Percentiles rank a stretch among this genome's conserved stretches.
Conservation (phyloP, 2,797 vertebrate species). For the Synanceia verrucosa region DNA sequence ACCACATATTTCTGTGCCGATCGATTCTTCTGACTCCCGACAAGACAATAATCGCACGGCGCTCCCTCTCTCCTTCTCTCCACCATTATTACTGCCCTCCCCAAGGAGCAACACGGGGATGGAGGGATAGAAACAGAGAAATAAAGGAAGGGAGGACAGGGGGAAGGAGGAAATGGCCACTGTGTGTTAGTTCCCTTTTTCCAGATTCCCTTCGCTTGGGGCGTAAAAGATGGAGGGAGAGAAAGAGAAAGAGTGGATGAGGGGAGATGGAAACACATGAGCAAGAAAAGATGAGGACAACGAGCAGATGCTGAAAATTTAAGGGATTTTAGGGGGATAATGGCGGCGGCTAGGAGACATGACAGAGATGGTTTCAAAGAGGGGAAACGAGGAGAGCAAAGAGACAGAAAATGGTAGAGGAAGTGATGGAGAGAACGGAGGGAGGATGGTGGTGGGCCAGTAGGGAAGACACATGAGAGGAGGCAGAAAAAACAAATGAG, state of each 20-base stretch:
- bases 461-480: conserved; percentile 8
- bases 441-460: conserved; percentile 36
- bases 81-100: conserved; percentile 94
- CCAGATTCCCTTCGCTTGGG: conserved; percentile 39
- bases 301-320: conserved; percentile 30
- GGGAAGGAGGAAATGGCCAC: conserved; percentile 64
- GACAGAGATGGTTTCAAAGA: conserved; percentile 51
- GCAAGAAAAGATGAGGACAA: conserved; percentile 24
- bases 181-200: conserved; percentile 51
- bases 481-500: conserved; percentile 37
- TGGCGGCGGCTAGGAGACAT: conserved; percentile 33
- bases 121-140: conserved; percentile 70
- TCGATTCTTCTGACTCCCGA: conserved; percentile 97
- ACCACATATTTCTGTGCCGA: conserved; percentile 96
- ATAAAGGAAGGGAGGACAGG: conserved; percentile 60
- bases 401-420: conserved; percentile 34
- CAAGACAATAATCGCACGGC: conserved; percentile 94
- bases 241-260: conserved; percentile 5
- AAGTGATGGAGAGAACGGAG: conserved; percentile 22
- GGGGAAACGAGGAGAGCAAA: conserved; percentile 39
- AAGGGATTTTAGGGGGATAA: conserved; percentile 32
- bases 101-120: conserved; percentile 73
- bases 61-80: conserved; percentile 85
- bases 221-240: conserved; percentile 26
- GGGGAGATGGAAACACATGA: conserved; percentile 39